phyloP scores from a whole-genome alignment of 2,888 invertebrate genomes.

The Pyrrhosoma nymphula region DNA sequence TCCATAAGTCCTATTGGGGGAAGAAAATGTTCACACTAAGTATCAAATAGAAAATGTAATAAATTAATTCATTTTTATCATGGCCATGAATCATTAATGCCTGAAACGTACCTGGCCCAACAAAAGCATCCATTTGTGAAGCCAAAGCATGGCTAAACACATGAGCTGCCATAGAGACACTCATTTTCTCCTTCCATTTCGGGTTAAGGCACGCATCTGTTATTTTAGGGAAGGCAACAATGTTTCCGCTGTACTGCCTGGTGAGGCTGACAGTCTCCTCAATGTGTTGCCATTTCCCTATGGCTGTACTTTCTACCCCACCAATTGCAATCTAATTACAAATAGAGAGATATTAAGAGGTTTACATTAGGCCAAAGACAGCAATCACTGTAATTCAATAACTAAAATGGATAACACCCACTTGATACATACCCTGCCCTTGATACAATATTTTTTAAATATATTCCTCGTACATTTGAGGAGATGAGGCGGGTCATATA shows the following conservation, averaged over 20 bases:
- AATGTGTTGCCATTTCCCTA: too few species aligned
- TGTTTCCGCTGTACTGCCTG: too few species aligned
- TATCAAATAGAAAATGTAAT: background rate
- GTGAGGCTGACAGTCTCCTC: too few species aligned
- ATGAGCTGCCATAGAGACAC: too few species aligned
- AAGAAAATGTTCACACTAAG: background rate
- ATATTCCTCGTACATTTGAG: slow-evolving; percentile 1
- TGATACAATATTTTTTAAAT: background rate
- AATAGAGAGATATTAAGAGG: background rate
- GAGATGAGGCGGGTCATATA: background rate
- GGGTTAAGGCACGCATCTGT: too few species aligned
- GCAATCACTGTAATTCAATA: background rate
- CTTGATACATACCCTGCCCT: background rate
- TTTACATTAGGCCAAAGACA: background rate
- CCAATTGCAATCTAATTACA: too few species aligned
- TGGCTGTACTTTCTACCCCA: too few species aligned
- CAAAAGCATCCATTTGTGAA: too few species aligned
- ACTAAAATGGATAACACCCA: background rate
- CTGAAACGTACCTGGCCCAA: background rate
- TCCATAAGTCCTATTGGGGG: too few species aligned
- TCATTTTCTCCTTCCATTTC: too few species aligned
- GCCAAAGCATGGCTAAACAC: too few species aligned
- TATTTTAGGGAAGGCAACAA: too few species aligned
- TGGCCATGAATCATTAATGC: background rate
- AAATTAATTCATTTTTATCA: background rate